phyloP scores from a whole-genome alignment of 2,888 invertebrate genomes.

The Protophormia terraenovae region DNA sequence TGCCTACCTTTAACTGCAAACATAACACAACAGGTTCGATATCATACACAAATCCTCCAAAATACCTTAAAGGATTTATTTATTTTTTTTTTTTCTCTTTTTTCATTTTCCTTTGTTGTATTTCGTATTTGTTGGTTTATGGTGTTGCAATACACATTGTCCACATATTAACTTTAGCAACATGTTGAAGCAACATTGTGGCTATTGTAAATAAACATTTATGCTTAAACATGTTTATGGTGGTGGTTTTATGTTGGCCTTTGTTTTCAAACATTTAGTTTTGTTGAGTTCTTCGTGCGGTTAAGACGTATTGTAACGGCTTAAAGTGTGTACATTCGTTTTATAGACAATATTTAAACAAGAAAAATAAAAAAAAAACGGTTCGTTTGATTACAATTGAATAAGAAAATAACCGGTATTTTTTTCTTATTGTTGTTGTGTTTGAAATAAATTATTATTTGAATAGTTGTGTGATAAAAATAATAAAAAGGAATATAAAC shows the following conservation, averaged over 20 bases:
- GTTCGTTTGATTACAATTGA: constrained; percentile 17
- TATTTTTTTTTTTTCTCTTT: not conserved
- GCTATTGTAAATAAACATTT: not conserved
- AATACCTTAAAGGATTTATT: no score
- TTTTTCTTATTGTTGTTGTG: constrained; percentile 1
- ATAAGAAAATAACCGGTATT: constrained; percentile 55
- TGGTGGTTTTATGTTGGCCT: constrained; percentile 46
- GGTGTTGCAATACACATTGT: not conserved
- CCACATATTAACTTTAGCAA: constrained; percentile 10
- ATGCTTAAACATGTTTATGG: constrained; percentile 8
- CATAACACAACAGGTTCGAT: constrained; percentile 46
- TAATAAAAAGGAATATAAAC: constrained; percentile 14
- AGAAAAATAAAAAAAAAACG: not conserved
- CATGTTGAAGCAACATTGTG: constrained; percentile 33
- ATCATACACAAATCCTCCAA: not conserved
- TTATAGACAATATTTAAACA: not conserved
- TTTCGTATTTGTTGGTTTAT: not conserved
- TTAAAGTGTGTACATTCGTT: not conserved
- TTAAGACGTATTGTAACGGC: constrained; percentile 53
- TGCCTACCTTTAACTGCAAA: not conserved
- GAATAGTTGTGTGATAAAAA: constrained; percentile 6
- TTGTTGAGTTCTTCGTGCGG: constrained; percentile 55
- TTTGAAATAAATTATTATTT: not conserved
- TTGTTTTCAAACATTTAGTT: constrained; percentile 35
- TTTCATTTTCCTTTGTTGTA: not conserved